Conservation (phyloP, 2,797 vertebrate genomes). For the Australoheros facetus region DNA sequence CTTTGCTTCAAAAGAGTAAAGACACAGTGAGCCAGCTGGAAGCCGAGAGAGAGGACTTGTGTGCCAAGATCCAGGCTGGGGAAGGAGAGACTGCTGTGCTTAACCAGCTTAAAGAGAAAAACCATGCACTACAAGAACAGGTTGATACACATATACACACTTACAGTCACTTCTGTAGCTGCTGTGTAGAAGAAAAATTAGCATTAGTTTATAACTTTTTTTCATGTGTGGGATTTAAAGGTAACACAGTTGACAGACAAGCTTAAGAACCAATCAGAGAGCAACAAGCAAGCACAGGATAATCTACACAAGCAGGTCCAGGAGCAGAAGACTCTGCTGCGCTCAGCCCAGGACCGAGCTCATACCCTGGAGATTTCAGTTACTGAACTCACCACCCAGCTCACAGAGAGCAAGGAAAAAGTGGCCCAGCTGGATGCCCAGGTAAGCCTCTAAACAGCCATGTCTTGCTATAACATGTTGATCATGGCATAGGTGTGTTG, state of each 20-base stretch:
- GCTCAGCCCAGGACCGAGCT: conserved; percentile 90
- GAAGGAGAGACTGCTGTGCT: conserved; percentile 96
- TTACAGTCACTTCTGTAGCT: not conserved
- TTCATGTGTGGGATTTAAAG: conserved; percentile 67
- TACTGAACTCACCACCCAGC: conserved; percentile 87
- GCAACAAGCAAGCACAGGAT: conserved; percentile 97
- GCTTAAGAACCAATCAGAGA: conserved; percentile 97
- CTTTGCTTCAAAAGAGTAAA: conserved; percentile 95
- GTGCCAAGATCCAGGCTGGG: conserved; percentile 97
- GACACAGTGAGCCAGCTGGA: conserved; percentile 93
- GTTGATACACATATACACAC: conserved; percentile 64
- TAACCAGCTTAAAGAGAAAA: conserved; percentile 96
- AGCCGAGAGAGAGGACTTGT: conserved; percentile 94
- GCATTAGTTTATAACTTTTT: not conserved
- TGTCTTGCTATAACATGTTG: not conserved
- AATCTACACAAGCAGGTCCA: conserved; percentile 96
- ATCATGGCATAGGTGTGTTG: rapidly evolving
- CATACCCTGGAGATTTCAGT: conserved; percentile 87
- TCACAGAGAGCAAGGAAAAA: conserved; percentile 93
- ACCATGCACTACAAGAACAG: conserved; percentile 92
- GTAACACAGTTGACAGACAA: conserved; percentile 93
- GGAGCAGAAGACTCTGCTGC: conserved; percentile 93
- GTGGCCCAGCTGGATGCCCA: conserved; percentile 92
- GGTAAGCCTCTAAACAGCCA: conserved; percentile 73
- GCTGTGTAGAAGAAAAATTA: not conserved